Conservation (phyloP, 2,888 invertebrate genomes). For the Branchellion lobata region DNA sequence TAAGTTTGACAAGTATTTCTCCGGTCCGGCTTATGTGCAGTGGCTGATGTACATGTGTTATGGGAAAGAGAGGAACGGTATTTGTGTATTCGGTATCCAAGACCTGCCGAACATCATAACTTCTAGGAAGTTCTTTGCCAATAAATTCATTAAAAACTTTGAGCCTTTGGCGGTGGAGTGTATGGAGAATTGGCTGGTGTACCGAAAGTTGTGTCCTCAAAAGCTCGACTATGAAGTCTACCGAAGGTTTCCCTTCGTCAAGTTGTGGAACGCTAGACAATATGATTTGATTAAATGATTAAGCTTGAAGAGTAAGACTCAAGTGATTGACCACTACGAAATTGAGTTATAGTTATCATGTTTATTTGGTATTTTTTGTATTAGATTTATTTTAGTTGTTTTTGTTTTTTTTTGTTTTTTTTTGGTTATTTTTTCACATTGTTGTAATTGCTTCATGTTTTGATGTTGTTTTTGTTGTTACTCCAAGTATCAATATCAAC, state of each 20-base stretch:
- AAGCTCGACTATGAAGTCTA: slow-evolving; percentile 49
- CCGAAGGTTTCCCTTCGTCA: slow-evolving; percentile 49
- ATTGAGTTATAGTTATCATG: neutral
- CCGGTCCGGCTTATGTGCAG: slow-evolving; percentile 46
- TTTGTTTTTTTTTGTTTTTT: too few relatives aligned
- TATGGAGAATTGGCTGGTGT: slow-evolving; percentile 51
- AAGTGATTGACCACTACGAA: too few relatives aligned
- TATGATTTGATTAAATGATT: too few relatives aligned
- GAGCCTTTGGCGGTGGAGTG: slow-evolving; percentile 55
- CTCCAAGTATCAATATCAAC: too few relatives aligned
- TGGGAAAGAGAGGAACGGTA: slow-evolving; percentile 52
- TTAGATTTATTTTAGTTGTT: neutral
- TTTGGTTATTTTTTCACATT: too few relatives aligned
- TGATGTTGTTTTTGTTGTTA: too few relatives aligned
- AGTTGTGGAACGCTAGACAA: neutral
- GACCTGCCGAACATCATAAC: slow-evolving; percentile 53
- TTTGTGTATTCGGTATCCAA: slow-evolving; percentile 56
- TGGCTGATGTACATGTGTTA: slow-evolving; percentile 52
- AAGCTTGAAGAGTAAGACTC: too few relatives aligned
- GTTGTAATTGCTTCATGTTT: too few relatives aligned
- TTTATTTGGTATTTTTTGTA: neutral
- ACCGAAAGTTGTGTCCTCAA: slow-evolving; percentile 49
- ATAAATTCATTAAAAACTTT: slow-evolving; percentile 54
- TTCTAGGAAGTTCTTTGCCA: slow-evolving; percentile 54
- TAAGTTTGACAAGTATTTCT: neutral